phyloP scores from a whole-genome alignment of 2,797 vertebrate genomes.

The Coracias cyanogaster region DNA sequence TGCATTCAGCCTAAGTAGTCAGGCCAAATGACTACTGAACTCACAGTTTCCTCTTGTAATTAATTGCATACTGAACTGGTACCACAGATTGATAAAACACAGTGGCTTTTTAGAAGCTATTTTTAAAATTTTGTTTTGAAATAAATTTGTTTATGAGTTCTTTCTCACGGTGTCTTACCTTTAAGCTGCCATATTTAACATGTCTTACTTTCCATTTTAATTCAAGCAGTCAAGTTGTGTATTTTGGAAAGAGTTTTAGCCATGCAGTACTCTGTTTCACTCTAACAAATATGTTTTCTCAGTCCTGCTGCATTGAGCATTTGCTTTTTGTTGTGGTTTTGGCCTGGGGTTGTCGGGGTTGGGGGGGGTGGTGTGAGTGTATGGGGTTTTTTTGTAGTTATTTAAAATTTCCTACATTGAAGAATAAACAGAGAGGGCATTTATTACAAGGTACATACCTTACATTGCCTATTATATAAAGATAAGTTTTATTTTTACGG shows the following conservation, averaged over 20 bases:
- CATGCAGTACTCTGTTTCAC: neutral
- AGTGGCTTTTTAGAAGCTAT: neutral
- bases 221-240: neutral
- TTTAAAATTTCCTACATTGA: neutral
- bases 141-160: neutral
- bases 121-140: neutral
- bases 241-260: neutral
- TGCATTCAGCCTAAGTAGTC: neutral
- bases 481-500: neutral
- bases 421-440: neutral
- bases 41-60: neutral
- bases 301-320: rapidly evolving
- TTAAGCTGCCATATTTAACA: neutral
- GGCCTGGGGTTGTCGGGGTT: rapidly evolving
- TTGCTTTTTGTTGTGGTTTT: neutral
- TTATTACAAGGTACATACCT: neutral
- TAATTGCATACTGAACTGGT: neutral
- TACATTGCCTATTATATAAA: neutral
- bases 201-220: neutral
- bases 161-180: neutral
- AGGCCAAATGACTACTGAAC: neutral
- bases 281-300: neutral
- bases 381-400: neutral
- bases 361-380: rapidly evolving
- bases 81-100: neutral